Evolutionary conservation across 2,797 vertebrate species (phyloP).

Genomic region (Tachyglossus aculeatus): DNA sequence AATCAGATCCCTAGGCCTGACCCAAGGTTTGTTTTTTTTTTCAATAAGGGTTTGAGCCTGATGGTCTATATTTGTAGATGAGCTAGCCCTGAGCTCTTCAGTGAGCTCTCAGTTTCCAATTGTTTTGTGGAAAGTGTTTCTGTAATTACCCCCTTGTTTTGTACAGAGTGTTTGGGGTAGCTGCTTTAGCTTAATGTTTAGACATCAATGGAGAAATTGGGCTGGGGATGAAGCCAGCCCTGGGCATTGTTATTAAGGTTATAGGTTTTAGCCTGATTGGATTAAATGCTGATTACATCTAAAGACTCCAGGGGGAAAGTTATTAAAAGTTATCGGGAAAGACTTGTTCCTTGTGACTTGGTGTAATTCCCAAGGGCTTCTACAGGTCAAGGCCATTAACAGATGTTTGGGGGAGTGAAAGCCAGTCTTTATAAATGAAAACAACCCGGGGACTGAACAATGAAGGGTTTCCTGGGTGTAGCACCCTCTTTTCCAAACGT

Average conservation of each 20-base stretch:
- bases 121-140: conserved; percentile 41
- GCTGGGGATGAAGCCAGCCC: conserved; percentile 28
- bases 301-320: conserved; percentile 16
- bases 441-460: too few relatives aligned
- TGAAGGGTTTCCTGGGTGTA: too few relatives aligned
- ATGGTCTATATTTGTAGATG: conserved; percentile 21
- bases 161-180: conserved; percentile 27
- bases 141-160: conserved; percentile 41
- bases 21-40: background rate
- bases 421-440: too few relatives aligned
- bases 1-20: too few relatives aligned
- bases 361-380: background rate
- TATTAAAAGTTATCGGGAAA: conserved; percentile 25
- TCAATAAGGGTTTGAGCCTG: background rate
- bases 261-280: conserved; percentile 23
- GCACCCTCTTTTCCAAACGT: too few relatives aligned
- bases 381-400: too few relatives aligned
- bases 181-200: conserved; percentile 41
- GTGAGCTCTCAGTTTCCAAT: conserved; percentile 27
- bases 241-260: conserved; percentile 30
- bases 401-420: too few relatives aligned
- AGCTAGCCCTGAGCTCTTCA: background rate
- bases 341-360: background rate
- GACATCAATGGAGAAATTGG: conserved; percentile 19
- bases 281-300: conserved; percentile 29